A percentile compares a stretch with the other conserved stretches of the same genome.
phyloP scores from a whole-genome alignment of 2,797 vertebrate species.

The Nasua narica region DNA sequence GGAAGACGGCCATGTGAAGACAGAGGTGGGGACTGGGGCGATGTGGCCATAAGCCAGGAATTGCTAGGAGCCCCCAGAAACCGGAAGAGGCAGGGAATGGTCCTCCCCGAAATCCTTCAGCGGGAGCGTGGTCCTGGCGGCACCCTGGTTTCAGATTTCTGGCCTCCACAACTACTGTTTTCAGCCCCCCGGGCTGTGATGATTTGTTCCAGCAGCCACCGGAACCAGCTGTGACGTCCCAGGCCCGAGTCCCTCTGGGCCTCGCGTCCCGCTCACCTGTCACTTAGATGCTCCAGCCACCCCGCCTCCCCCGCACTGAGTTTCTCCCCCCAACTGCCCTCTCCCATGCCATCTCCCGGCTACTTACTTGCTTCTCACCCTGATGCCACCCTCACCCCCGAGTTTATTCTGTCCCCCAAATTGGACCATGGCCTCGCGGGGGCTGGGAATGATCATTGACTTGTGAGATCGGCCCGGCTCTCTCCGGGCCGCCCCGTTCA shows the following conservation, averaged over 20 bases:
- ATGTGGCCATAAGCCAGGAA: not conserved
- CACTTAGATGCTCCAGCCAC: fast-evolving
- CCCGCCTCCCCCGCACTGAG: fast-evolving
- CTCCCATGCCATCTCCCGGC: fast-evolving
- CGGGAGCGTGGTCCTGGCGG: fast-evolving
- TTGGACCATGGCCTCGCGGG: fast-evolving
- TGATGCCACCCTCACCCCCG: too few relatives aligned
- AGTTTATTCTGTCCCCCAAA: fast-evolving
- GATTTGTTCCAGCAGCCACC: too few relatives aligned
- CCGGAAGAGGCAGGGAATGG: fast-evolving
- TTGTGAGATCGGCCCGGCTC: fast-evolving
- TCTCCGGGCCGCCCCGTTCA: not conserved
- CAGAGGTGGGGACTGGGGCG: not conserved
- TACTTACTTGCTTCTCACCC: not conserved
- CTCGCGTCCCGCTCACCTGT: fast-evolving
- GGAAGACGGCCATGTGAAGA: fast-evolving
- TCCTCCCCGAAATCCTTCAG: fast-evolving
- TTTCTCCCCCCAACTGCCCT: not conserved
- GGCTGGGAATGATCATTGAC: not conserved
- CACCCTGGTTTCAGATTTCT: not conserved
- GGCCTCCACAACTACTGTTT: not conserved
- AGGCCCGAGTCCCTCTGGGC: not conserved
- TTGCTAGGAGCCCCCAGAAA: not conserved
- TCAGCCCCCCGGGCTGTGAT: not conserved
- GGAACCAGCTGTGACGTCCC: not conserved